Evolutionary conservation across 2,797 vertebrate genomes (phyloP).

Genomic region (Macrochelys suwanniensis): DNA sequence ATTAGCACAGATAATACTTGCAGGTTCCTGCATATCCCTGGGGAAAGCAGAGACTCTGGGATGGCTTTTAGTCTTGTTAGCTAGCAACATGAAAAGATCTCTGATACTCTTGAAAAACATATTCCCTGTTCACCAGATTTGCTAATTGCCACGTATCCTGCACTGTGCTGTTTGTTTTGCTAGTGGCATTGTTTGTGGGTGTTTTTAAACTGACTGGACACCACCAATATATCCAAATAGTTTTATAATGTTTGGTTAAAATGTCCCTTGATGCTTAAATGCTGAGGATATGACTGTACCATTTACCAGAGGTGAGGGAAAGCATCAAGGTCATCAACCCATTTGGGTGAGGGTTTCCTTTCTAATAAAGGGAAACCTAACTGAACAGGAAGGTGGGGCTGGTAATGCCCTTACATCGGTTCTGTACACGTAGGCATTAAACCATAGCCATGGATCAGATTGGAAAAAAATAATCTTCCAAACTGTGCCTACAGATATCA

Average conservation of each 20-base stretch:
- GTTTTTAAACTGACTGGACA: background rate
- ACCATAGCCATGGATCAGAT: background rate
- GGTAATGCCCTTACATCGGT: background rate
- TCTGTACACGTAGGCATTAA: background rate
- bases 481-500: background rate
- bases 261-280: background rate
- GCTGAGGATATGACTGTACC: background rate
- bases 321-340: background rate
- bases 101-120: background rate
- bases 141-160: fast-evolving
- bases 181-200: background rate
- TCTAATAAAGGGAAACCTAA: background rate
- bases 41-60: background rate
- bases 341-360: background rate
- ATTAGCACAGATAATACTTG: background rate
- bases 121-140: background rate
- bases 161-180: background rate
- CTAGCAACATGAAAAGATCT: background rate
- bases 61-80: background rate
- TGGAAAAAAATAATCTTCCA: background rate
- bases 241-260: background rate
- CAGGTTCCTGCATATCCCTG: background rate
- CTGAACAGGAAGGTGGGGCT: background rate
- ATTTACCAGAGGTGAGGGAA: background rate
- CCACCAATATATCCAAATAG: background rate